Evolutionary conservation across 1,140 invertebrate genomes (phyloP), one percentile per base, ranked within the genome.

Genomic region (Sycobia sp.): DNA sequence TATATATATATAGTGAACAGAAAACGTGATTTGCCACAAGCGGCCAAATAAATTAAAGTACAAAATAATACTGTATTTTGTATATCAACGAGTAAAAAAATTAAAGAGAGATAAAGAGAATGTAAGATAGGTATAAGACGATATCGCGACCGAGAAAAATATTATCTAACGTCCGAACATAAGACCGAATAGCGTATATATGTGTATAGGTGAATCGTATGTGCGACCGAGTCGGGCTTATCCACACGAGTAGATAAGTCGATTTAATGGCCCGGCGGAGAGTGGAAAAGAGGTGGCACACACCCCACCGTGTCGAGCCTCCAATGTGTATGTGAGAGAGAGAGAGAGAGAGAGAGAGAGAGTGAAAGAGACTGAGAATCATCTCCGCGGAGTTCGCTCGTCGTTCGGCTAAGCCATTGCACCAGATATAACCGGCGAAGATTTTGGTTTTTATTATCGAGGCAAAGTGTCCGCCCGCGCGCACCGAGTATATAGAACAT

Each of bases 391-490:
- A 55, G 11, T 57, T 57, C 16, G 29, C 13, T 34, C 44, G 23
- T 50, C 34, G 16, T 59, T 59, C 22, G 18, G 18, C 16, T 61
- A 53, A 61, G 47, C 38, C 58, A 14, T 51, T 61, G n/a, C 16
- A 43, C 50, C 36, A 43, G 25, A 43, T 44, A 53, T n/a, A n/a
- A n/a, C 14, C 13, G 18, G 14, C 18, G 3, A 36, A 49, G 32
- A 49, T 58, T 58, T 49, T 10, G 16, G 13, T 36, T 57, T 58
- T n/a, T n/a, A n/a, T n/a, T n/a, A n/a, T n/a, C n/a, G n/a, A n/a
- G n/a, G n/a, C n/a, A n/a, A n/a, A n/a, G n/a, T n/a, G n/a, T n/a
- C n/a, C n/a, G n/a, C n/a, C n/a, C n/a, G n/a, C n/a, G n/a, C n/a
- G n/a, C n/a, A n/a, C n/a, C n/a, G n/a, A n/a, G n/a, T n/a, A n/a